Conservation (phyloP, 2,797 vertebrate species). For the Microctenopoma stevenorrisi region DNA sequence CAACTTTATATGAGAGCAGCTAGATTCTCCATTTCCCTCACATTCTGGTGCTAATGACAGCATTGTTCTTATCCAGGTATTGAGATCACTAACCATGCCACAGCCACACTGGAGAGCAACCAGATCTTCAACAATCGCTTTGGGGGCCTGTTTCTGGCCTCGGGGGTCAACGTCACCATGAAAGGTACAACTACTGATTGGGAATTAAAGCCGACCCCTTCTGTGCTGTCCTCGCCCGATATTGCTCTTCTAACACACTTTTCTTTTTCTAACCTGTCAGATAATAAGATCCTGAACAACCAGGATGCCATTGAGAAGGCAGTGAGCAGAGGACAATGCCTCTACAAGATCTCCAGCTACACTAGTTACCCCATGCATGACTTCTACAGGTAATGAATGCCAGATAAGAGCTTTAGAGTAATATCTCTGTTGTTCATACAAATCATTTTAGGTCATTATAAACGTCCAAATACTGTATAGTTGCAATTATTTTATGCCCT, state of each 20-base stretch:
- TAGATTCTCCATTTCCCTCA: not conserved
- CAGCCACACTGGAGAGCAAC: constrained; percentile 98
- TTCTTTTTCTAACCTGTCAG: constrained; percentile 73
- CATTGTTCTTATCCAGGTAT: constrained; percentile 85
- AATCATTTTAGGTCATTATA: not conserved
- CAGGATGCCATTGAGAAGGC: constrained; percentile 99
- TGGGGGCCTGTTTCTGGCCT: constrained; percentile 97
- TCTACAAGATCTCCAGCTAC: constrained; percentile 99
- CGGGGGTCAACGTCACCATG: constrained; percentile 99
- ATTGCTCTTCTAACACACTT: not conserved
- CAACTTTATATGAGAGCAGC: too few species aligned
- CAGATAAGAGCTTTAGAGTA: not conserved
- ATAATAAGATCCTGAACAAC: constrained; percentile 99
- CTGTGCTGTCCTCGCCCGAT: not conserved
- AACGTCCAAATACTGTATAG: not conserved
- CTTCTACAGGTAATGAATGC: constrained; percentile 94
- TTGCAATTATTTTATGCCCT: not conserved
- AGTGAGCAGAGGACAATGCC: constrained; percentile 98
- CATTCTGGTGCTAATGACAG: not conserved
- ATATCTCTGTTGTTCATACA: not conserved
- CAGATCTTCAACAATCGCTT: constrained; percentile 99
- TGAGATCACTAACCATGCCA: constrained; percentile 99
- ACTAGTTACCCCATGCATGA: constrained; percentile 99
- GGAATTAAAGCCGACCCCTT: not conserved
- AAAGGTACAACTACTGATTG: constrained; percentile 86